Percentiles rank a stretch among this genome's conserved stretches.
phyloP scores from a whole-genome alignment of 2,888 invertebrate species.

The Napeogenes sylphis region DNA sequence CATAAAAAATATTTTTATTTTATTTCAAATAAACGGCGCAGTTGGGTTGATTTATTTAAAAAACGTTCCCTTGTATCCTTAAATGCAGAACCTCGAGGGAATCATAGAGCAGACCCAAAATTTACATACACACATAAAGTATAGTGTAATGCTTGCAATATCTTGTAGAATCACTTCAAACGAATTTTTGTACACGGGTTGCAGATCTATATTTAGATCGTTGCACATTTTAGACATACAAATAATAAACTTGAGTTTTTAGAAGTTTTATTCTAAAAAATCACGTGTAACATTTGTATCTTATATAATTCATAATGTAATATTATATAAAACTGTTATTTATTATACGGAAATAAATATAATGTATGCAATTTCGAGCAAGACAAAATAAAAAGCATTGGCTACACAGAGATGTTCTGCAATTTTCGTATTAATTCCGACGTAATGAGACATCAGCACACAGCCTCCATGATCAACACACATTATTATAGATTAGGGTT shows the following conservation, averaged over 20 bases:
- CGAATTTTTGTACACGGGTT: background rate
- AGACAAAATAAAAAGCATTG: background rate
- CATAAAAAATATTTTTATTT: background rate
- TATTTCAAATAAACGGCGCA: constrained; percentile 7
- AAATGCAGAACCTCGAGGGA: constrained; percentile 14
- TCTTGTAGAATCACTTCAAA: background rate
- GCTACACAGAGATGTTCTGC: constrained; percentile 22
- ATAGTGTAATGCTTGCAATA: constrained; percentile 5
- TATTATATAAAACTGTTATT: too few relatives aligned
- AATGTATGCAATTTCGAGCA: background rate
- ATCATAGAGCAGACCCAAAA: constrained; percentile 9
- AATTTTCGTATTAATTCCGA: constrained; percentile 30
- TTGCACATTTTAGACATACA: too few relatives aligned
- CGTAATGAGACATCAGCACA: constrained; percentile 27
- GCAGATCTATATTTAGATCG: too few relatives aligned
- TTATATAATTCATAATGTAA: too few relatives aligned
- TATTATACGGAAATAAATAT: background rate
- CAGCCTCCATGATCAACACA: constrained; percentile 5
- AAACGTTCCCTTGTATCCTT: constrained; percentile 18
- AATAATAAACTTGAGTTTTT: too few relatives aligned
- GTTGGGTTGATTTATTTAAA: constrained; percentile 21
- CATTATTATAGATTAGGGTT: constrained; percentile 9
- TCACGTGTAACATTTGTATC: too few relatives aligned
- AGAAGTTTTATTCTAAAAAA: too few relatives aligned
- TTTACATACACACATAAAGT: constrained; percentile 14